Percentiles rank a stretch among this genome's conserved stretches.
These are phyloP conservation scores for Augiades crinisus DNA, from an alignment of 2,888 invertebrate species.

Conservation along the genomic window DNA sequence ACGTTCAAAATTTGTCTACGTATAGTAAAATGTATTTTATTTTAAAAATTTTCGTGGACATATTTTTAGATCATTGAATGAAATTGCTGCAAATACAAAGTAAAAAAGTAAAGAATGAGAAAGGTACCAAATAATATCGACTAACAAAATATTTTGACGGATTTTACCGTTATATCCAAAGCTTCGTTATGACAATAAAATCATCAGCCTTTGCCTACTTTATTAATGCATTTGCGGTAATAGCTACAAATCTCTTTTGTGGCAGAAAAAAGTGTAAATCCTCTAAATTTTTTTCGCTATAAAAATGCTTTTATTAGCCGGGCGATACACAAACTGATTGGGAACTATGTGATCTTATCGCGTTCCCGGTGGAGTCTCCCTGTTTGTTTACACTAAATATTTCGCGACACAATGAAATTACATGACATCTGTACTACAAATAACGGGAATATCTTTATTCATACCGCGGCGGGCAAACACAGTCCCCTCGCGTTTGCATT, in stretches of 20 bases:
- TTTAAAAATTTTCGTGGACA: no score
- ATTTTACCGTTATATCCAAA: slow-evolving; percentile 16
- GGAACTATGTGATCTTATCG: slow-evolving; percentile 74
- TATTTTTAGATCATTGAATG: no score
- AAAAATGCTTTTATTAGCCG: slow-evolving; percentile 65
- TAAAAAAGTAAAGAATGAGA: no score
- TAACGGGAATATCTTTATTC: slow-evolving; percentile 81
- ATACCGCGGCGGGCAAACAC: slow-evolving; percentile 71
- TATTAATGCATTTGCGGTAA: slow-evolving; percentile 39
- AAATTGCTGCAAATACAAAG: no score
- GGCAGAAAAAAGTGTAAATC: slow-evolving; percentile 63
- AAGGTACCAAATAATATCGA: no score
- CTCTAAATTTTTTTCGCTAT: slow-evolving; percentile 65
- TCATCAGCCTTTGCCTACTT: neutral
- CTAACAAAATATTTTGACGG: neutral
- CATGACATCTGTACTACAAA: slow-evolving; percentile 81
- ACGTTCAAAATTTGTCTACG: no score
- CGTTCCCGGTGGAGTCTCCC: slow-evolving; percentile 57
- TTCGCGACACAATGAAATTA: slow-evolving; percentile 79
- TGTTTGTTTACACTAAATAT: slow-evolving; percentile 79
- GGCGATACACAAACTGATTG: slow-evolving; percentile 53
- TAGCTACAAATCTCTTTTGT: slow-evolving; percentile 64
- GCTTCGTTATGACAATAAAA: slow-evolving; percentile 4
- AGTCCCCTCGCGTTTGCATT: slow-evolving; percentile 66
- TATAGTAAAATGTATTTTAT: no score